Evolutionary conservation across 2,888 invertebrate species (phyloP).

Genomic region (Esperia sulphurella): DNA sequence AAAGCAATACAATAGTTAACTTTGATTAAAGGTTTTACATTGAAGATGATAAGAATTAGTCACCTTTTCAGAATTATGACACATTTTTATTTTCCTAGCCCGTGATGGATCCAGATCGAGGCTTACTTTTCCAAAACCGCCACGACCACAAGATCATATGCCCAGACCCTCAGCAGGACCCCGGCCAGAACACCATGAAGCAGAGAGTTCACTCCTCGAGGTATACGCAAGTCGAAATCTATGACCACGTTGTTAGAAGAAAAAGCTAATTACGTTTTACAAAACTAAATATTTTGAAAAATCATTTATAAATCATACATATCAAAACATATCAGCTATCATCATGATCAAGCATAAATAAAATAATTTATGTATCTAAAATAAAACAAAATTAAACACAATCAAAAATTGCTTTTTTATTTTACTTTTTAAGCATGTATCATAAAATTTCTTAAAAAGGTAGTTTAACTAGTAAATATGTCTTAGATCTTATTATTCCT

Average conservation of each 20-base stretch:
- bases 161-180: conserved; percentile 82
- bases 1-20: too few relatives aligned
- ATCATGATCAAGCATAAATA: too few relatives aligned
- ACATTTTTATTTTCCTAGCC: conserved; percentile 51
- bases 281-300: background rate
- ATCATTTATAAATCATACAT: background rate
- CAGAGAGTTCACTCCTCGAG: conserved; percentile 80
- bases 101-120: conserved; percentile 84
- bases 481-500: too few relatives aligned
- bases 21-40: too few relatives aligned
- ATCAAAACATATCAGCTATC: too few relatives aligned
- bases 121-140: conserved; percentile 88
- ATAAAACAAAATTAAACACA: background rate
- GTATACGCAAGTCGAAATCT: conserved; percentile 87
- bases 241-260: conserved; percentile 87
- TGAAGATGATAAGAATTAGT: too few relatives aligned
- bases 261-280: conserved; percentile 44
- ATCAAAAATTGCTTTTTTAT: background rate
- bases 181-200: conserved; percentile 84
- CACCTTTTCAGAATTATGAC: too few relatives aligned
- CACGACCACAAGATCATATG: conserved; percentile 88
- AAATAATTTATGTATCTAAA: background rate
- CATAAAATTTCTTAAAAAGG: too few relatives aligned
- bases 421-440: too few relatives aligned
- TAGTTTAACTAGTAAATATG: too few relatives aligned